phyloP scores from a whole-genome alignment of 2,797 vertebrate species.

The Sebastes melanostomus region DNA sequence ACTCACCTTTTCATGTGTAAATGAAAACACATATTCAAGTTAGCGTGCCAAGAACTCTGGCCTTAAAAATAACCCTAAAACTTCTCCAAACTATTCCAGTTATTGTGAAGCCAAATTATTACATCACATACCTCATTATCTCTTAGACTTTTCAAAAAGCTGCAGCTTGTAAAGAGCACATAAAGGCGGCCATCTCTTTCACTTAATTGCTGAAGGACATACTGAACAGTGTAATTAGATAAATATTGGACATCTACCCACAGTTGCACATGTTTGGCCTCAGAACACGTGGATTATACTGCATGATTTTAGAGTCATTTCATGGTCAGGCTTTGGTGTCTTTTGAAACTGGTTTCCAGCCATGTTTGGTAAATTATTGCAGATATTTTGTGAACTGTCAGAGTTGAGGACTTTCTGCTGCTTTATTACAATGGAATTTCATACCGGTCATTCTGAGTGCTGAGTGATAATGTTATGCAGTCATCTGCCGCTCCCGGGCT shows the following conservation, averaged over 20 bases:
- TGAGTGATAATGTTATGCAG: conserved; percentile 41
- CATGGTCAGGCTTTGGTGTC: background rate
- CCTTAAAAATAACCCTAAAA: background rate
- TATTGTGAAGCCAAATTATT: background rate
- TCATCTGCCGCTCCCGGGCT: conserved; percentile 40
- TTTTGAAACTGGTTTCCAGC: background rate
- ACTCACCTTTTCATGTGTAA: background rate
- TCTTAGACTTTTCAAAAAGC: background rate
- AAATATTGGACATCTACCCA: background rate
- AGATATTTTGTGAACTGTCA: background rate
- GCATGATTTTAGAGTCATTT: background rate
- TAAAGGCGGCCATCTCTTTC: background rate
- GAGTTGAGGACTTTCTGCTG: background rate
- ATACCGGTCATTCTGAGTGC: background rate
- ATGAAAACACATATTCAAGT: background rate
- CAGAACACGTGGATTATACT: background rate
- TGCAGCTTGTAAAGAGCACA: background rate
- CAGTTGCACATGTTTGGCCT: background rate
- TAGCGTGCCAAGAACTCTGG: background rate
- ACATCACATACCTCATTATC: background rate
- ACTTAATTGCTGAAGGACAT: background rate
- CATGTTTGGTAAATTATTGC: background rate
- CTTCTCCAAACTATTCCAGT: background rate
- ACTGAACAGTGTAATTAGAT: background rate
- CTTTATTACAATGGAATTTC: background rate